Evolutionary conservation across 1,140 invertebrate genomes (phyloP).

Genomic region (Wiebesia pumilae): DNA sequence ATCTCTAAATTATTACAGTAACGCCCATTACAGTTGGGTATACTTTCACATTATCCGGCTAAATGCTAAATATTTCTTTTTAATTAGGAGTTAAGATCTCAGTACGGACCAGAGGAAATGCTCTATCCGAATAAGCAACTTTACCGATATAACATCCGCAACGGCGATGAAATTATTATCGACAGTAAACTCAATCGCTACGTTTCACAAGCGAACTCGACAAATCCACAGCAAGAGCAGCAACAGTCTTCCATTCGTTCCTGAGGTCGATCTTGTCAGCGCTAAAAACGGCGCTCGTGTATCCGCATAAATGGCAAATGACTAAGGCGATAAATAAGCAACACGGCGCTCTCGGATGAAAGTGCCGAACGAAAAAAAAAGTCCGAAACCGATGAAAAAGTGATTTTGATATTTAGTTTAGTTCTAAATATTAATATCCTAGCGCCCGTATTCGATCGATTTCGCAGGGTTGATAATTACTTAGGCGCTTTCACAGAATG

Average conservation of each 20-base stretch:
- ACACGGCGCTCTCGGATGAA: background rate
- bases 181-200: constrained; percentile 80
- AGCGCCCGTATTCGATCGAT: constrained; percentile 53
- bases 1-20: no score
- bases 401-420: constrained; percentile 58
- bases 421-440: constrained; percentile 53
- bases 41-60: no score
- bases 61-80: background rate
- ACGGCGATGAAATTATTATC: constrained; percentile 93
- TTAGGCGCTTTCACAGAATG: constrained; percentile 36
- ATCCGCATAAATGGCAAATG: background rate
- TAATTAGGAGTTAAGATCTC: constrained; percentile 77
- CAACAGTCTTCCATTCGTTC: constrained; percentile 69
- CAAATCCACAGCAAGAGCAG: constrained; percentile 52
- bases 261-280: constrained; percentile 58
- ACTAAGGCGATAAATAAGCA: background rate
- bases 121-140: constrained; percentile 89
- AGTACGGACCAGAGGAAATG: constrained; percentile 88
- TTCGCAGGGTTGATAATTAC: constrained; percentile 52
- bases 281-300: constrained; percentile 7
- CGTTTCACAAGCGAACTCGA: constrained; percentile 57
- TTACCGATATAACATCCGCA: constrained; percentile 92
- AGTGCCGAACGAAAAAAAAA: background rate
- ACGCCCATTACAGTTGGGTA: no score
- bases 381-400: constrained; percentile 27